These are phyloP conservation scores for Meandrina meandrites DNA, from an alignment of 92 coral and sea anemone species.

Conservation along the genomic window DNA sequence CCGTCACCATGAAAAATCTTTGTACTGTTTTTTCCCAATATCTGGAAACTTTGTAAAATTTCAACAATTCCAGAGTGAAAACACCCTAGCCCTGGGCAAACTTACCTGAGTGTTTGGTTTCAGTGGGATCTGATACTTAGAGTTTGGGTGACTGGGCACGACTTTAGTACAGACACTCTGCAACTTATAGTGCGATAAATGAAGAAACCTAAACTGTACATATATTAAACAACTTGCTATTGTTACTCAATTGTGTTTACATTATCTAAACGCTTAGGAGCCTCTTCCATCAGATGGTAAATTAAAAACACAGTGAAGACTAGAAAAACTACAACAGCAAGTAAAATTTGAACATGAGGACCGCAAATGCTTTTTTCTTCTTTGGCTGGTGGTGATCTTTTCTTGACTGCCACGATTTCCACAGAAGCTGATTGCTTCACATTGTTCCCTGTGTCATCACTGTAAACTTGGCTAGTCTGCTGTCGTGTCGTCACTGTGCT, in stretches of 20 bases:
- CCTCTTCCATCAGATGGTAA: slow-evolving; percentile 60
- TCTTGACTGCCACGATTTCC: neutral
- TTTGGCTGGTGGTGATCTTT: neutral
- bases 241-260: neutral
- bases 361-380: slow-evolving; percentile 23
- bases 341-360: slow-evolving; percentile 30
- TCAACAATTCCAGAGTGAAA: no score
- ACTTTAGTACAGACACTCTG: neutral
- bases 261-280: neutral
- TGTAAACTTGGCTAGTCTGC: neutral
- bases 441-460: neutral
- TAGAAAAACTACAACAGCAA: slow-evolving; percentile 57
- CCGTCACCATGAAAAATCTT: no score
- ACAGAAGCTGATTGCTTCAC: slow-evolving; percentile 5
- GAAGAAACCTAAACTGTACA: neutral
- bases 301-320: slow-evolving; percentile 56
- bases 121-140: no score
- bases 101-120: no score
- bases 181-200: neutral
- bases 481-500: neutral
- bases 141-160: no score
- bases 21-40: no score
- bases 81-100: no score
- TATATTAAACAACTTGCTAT: neutral
- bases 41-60: no score